phyloP scores from a whole-genome alignment of 2,888 invertebrate species.

The Marasmarcha lunaedactyla region DNA sequence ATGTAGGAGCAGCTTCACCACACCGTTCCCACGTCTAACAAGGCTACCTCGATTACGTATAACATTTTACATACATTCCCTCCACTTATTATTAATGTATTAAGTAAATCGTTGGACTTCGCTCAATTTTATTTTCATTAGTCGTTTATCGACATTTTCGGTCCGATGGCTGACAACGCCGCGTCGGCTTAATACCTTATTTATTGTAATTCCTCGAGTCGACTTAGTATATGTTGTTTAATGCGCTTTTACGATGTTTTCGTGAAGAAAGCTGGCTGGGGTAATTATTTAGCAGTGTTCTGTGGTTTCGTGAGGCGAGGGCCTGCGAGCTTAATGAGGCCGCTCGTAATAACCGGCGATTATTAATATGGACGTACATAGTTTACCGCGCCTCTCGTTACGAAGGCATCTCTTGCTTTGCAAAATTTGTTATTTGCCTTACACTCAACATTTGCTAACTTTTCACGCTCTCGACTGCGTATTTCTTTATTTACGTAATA shows the following conservation, averaged over 20 bases:
- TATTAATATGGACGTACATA: slow-evolving; percentile 58
- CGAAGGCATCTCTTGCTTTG: slow-evolving; percentile 24
- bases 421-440: slow-evolving; percentile 29
- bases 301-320: slow-evolving; percentile 57
- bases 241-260: slow-evolving; percentile 55
- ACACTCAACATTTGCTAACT: slow-evolving; percentile 12
- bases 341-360: slow-evolving; percentile 54
- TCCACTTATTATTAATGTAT: slow-evolving; percentile 62
- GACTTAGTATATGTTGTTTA: slow-evolving; percentile 56
- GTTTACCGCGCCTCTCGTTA: slow-evolving; percentile 46
- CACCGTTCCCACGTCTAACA: slow-evolving; percentile 64
- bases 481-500: slow-evolving; percentile 8
- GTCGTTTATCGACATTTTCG: slow-evolving; percentile 57
- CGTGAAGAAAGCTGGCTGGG: slow-evolving; percentile 54
- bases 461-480: slow-evolving; percentile 9
- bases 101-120: slow-evolving; percentile 58
- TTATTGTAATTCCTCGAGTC: slow-evolving; percentile 52
- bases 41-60: slow-evolving; percentile 60
- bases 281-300: slow-evolving; percentile 65
- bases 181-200: slow-evolving; percentile 52
- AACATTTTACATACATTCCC: slow-evolving; percentile 59
- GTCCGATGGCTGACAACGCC: slow-evolving; percentile 38
- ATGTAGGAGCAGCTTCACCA: slow-evolving; percentile 35
- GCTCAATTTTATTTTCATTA: slow-evolving; percentile 61
- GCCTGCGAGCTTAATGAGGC: slow-evolving; percentile 51